Conservation (phyloP, 2,797 vertebrate genomes). For the Gallinago solitaria region DNA sequence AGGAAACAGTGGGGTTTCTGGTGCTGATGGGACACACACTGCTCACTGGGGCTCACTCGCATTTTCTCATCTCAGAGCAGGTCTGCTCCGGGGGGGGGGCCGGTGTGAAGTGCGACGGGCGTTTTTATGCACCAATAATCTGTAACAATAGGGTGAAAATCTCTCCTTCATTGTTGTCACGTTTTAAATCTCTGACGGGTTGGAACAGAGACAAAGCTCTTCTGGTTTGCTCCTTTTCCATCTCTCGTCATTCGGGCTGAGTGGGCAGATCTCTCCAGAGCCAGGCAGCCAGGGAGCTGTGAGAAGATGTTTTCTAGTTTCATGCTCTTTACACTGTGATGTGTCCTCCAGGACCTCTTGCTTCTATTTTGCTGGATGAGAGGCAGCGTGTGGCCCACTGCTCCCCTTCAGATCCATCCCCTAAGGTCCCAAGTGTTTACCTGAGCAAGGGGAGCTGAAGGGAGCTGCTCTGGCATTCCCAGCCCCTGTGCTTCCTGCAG, state of each 20-base stretch:
- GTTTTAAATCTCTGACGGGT: not conserved
- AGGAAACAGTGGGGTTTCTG: not conserved
- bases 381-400: not conserved
- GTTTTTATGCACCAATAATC: not conserved
- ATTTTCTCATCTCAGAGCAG: not conserved
- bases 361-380: not conserved
- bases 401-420: not conserved
- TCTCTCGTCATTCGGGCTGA: not conserved
- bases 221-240: conserved; percentile 12
- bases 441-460: not conserved
- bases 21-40: not conserved
- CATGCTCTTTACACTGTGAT: not conserved
- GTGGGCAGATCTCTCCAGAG: conserved; percentile 34
- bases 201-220: not conserved
- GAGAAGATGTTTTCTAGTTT: conserved; percentile 20
- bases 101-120: fast-evolving
- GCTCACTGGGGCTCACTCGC: not conserved
- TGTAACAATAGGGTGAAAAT: not conserved
- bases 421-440: not conserved
- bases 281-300: not conserved
- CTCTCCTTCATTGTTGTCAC: not conserved
- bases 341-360: conserved; percentile 5
- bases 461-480: not conserved
- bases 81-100: not conserved
- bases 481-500: not conserved